These are phyloP conservation scores for Nestor notabilis DNA, from an alignment of 2,113 vertebrate species.

Conservation along the genomic window DNA sequence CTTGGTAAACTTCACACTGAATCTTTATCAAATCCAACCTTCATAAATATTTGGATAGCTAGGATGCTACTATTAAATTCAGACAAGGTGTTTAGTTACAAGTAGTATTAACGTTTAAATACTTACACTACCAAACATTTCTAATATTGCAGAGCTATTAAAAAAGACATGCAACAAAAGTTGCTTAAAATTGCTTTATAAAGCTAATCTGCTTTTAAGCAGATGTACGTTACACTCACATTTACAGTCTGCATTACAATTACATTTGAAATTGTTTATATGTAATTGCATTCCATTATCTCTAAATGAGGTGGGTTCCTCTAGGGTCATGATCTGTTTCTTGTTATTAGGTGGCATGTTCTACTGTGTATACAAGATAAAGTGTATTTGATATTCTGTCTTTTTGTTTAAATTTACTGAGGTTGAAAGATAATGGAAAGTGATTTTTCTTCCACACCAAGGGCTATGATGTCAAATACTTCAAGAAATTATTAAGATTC, in stretches of 20 bases:
- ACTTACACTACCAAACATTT: neutral
- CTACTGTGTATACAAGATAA: slow-evolving; percentile 24
- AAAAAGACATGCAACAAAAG: neutral
- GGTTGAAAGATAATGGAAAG: neutral
- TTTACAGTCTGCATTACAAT: neutral
- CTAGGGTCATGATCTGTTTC: slow-evolving; percentile 10
- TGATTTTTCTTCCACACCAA: slow-evolving; percentile 1
- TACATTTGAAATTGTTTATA: slow-evolving; percentile 26
- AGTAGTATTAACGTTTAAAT: neutral
- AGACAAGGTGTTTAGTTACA: neutral
- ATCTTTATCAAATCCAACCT: neutral
- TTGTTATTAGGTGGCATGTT: slow-evolving; percentile 16
- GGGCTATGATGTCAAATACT: neutral
- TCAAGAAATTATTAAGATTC: neutral
- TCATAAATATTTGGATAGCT: neutral
- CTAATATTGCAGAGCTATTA: neutral
- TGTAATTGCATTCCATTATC: slow-evolving; percentile 29
- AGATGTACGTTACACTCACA: neutral
- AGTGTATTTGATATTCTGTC: slow-evolving; percentile 35
- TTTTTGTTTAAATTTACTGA: slow-evolving; percentile 37
- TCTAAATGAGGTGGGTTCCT: slow-evolving; percentile 55
- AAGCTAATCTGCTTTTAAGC: neutral
- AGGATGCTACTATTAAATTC: neutral
- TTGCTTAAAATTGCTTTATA: neutral
- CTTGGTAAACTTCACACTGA: neutral